Evolutionary conservation across 2,888 invertebrate species (phyloP).

Genomic region (Eurytoma californica): DNA sequence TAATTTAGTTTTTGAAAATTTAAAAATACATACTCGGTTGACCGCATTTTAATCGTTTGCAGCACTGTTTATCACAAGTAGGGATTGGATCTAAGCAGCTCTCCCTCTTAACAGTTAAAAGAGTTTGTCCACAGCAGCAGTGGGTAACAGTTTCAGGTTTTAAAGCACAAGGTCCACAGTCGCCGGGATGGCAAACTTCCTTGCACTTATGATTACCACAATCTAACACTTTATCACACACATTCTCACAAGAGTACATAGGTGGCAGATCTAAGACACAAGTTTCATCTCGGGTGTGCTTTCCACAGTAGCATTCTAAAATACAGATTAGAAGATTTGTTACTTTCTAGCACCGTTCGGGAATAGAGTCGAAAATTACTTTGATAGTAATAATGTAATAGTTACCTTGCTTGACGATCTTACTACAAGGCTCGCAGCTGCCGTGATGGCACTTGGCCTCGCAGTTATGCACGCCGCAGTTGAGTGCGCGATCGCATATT

Average conservation of each 20-base stretch:
- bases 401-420: constrained; percentile 81
- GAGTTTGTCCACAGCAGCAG: constrained; percentile 87
- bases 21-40: constrained; percentile 68
- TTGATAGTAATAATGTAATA: too few species aligned
- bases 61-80: constrained; percentile 83
- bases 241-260: constrained; percentile 79
- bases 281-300: constrained; percentile 78
- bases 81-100: constrained; percentile 89
- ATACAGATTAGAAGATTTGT: constrained; percentile 32
- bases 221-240: constrained; percentile 79
- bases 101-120: constrained; percentile 77
- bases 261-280: constrained; percentile 79
- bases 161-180: constrained; percentile 81
- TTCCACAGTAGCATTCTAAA: constrained; percentile 82
- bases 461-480: constrained; percentile 88
- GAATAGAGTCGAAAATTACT: background rate
- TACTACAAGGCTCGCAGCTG: constrained; percentile 83
- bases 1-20: background rate
- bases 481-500: constrained; percentile 83
- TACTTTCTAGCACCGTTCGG: background rate
- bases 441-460: constrained; percentile 86
- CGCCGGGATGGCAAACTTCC: constrained; percentile 81
- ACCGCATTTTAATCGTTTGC: constrained; percentile 73
- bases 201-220: constrained; percentile 86
- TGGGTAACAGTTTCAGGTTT: constrained; percentile 80